phyloP scores from a whole-genome alignment of 2,113 vertebrate species.

The Eubucco bourcierii region DNA sequence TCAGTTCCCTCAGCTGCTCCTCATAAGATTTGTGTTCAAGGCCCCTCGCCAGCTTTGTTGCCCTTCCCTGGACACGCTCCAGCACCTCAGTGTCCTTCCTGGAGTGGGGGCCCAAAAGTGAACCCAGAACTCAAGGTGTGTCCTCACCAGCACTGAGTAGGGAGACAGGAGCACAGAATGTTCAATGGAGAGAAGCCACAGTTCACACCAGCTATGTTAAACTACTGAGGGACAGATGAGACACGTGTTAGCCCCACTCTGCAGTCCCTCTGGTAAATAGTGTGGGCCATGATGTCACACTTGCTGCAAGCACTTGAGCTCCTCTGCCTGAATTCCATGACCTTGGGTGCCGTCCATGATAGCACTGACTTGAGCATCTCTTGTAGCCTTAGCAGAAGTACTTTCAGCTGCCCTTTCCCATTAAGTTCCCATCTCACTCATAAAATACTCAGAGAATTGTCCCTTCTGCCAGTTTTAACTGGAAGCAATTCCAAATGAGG shows the following conservation, averaged over 20 bases:
- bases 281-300: constrained; percentile 4
- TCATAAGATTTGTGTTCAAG: too few species aligned
- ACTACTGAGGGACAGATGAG: neutral
- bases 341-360: constrained; percentile 29
- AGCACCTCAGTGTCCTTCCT: too few species aligned
- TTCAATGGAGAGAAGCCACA: neutral
- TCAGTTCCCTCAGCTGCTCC: too few species aligned
- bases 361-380: constrained; percentile 17
- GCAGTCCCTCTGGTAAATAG: constrained; percentile 1
- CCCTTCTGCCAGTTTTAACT: constrained; percentile 28
- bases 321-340: constrained; percentile 15
- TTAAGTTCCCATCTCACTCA: constrained; percentile 45
- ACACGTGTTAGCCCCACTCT: neutral
- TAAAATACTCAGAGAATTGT: constrained; percentile 32
- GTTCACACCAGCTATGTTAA: neutral
- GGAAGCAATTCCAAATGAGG: neutral
- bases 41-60: too few species aligned
- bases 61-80: too few species aligned
- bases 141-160: too few species aligned
- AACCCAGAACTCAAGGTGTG: too few species aligned
- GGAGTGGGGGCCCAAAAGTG: too few species aligned
- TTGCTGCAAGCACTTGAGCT: constrained; percentile 33
- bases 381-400: constrained; percentile 32
- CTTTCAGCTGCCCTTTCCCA: constrained; percentile 51
- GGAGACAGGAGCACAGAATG: too few species aligned